These are phyloP conservation scores for Drosophila trapezifrons DNA, from an alignment of 1,140 invertebrate species.

Conservation along the genomic window DNA sequence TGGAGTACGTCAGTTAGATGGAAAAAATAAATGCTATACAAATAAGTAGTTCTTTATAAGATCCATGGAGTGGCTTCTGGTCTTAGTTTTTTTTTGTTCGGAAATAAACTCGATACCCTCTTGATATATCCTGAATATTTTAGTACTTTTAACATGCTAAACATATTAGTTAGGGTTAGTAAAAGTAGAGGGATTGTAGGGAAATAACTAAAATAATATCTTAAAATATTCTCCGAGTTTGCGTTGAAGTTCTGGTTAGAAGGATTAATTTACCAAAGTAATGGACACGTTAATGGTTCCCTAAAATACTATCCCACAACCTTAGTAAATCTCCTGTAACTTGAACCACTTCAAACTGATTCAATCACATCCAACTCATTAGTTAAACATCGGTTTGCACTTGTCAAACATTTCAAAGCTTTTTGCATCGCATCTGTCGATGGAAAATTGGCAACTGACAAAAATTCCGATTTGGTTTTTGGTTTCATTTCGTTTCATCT, in stretches of 20 bases:
- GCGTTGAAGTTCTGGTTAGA: too few relatives aligned
- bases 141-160: background rate
- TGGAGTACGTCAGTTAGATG: conserved; percentile 20
- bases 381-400: conserved; percentile 45
- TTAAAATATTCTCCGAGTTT: too few relatives aligned
- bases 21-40: conserved; percentile 33
- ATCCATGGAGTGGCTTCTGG: conserved; percentile 20
- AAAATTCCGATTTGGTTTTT: conserved; percentile 40
- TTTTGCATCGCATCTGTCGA: conserved; percentile 16
- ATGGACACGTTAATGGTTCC: background rate
- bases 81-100: conserved; percentile 16
- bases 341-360: conserved; percentile 14
- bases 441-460: conserved; percentile 25
- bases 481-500: conserved; percentile 43
- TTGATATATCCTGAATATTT: background rate
- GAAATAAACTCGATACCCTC: conserved; percentile 8
- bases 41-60: conserved; percentile 40
- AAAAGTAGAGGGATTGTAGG: background rate
- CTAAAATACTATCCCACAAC: background rate
- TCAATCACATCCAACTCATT: conserved; percentile 39
- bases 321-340: background rate
- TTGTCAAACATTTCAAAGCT: conserved; percentile 41
- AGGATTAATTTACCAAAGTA: background rate
- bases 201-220: background rate
- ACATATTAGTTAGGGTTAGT: background rate